Base-by-base conservation (phyloP, 1,140 invertebrate species). In the Drosophila mayri region DNA sequence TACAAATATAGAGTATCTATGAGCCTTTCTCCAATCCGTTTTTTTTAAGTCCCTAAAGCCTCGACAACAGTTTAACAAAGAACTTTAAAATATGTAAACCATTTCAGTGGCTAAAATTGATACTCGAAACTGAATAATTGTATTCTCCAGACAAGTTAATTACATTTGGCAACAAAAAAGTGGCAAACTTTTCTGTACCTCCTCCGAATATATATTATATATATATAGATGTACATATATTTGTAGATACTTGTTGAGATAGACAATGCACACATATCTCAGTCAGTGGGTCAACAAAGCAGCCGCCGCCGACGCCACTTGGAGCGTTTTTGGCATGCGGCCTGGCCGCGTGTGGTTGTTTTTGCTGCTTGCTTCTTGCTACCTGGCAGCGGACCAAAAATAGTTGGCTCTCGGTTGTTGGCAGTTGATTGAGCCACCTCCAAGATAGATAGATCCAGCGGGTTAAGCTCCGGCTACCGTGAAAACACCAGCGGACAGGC, bases 281-380 rank as follows among this genome's bases (percentile, higher is more conserved):
- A 90, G 84, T 88, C 84, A 88, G 84, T 88, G 84, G 84, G 84
- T 88, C 84, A 76, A 88, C 63, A 87, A 88, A 81, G 77, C 77
- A 60, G 68, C 83, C 54, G 35, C 62, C 47, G 20, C 60, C 66
- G 66, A 54, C 58, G 84, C 77, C 80, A 75, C 80, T 87, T 87
- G 64, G 38, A 84, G 58, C 84, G 73, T 78, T 87, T 87, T 88
- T 88, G 84, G 84, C 85, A 90, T 88, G 82, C 70, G 82, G 68
- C 75, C 52, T 44, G 62, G 43, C 62, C 38, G 38, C 79, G 71
- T 52, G 32, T 61, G 46, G 47, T 68, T 67, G 57, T 57, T 76
- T 62, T 43, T 47, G 59, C 66, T 75, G 63, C 37, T 35, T 35
- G 10, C 35, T 35, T 10, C 35, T 35, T 65, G 60, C 50, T 70